These are phyloP conservation scores for Zaprionus gabonicus DNA, from an alignment of 1,140 invertebrate species.

Conservation along the genomic window DNA sequence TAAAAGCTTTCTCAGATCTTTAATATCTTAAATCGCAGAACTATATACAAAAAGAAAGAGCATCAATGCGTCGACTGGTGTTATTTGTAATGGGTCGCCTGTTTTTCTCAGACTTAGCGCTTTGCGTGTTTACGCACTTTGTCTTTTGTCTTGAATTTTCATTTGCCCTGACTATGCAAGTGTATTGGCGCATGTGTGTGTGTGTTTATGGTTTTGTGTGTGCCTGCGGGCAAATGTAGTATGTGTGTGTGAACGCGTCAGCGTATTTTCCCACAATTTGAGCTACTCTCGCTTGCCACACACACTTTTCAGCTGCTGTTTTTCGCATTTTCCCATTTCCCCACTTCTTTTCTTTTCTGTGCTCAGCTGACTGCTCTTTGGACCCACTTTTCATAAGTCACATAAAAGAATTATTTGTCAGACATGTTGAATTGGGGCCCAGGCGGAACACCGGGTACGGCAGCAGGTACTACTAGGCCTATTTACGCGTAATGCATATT, in stretches of 20 bases:
- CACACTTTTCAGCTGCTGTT: conserved; percentile 20
- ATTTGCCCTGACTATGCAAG: conserved; percentile 24
- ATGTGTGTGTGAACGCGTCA: conserved; percentile 35
- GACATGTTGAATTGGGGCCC: conserved; percentile 59
- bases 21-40: too few relatives aligned
- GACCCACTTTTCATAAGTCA: conserved; percentile 65
- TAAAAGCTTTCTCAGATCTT: too few relatives aligned
- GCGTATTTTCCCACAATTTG: conserved; percentile 43
- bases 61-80: background rate
- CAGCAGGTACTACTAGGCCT: conserved; percentile 34
- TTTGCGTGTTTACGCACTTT: conserved; percentile 73
- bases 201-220: background rate
- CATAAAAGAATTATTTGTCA: conserved; percentile 71
- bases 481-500: conserved; percentile 73
- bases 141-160: conserved; percentile 72
- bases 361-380: conserved; percentile 30
- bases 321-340: conserved; percentile 7
- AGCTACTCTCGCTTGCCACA: conserved; percentile 23
- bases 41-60: background rate
- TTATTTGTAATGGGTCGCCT: background rate
- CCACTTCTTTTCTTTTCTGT: background rate
- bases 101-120: conserved; percentile 28
- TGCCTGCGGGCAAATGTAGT: background rate
- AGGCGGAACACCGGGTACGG: background rate
- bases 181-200: background rate